These are phyloP conservation scores for Agrilus cyanescens DNA, from an alignment of 2,888 invertebrate species.

Conservation along the genomic window DNA sequence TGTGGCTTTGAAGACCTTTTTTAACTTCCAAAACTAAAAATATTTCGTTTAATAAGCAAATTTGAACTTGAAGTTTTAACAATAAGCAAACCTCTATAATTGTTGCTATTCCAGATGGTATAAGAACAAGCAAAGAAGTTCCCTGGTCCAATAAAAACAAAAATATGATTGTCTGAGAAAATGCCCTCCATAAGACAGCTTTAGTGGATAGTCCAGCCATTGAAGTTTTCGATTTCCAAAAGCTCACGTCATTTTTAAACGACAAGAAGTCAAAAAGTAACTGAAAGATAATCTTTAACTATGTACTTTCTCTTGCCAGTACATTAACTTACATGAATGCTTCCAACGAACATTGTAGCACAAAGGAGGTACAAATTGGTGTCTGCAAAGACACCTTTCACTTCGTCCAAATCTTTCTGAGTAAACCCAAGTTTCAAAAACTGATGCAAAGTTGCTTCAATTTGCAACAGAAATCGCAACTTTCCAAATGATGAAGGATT, in stretches of 20 bases:
- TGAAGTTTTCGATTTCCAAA: slow-evolving; percentile 79
- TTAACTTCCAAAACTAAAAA: slow-evolving; percentile 83
- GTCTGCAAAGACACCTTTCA: slow-evolving; percentile 91
- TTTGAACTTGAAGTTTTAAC: slow-evolving; percentile 3
- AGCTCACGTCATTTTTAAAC: slow-evolving; percentile 94
- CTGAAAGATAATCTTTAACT: slow-evolving; percentile 42
- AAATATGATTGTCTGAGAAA: slow-evolving; percentile 85
- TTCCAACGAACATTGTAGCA: slow-evolving; percentile 80
- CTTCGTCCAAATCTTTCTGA: slow-evolving; percentile 90
- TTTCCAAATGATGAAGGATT: slow-evolving; percentile 70
- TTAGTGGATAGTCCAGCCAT: slow-evolving; percentile 83
- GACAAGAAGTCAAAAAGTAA: slow-evolving; percentile 91
- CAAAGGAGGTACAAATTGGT: slow-evolving; percentile 87
- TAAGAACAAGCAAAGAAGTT: slow-evolving; percentile 76
- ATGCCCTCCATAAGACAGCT: slow-evolving; percentile 86
- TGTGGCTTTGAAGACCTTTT: slow-evolving; percentile 70
- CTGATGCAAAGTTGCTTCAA: slow-evolving; percentile 60
- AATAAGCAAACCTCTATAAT: slow-evolving; percentile 65
- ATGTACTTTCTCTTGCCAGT: background rate
- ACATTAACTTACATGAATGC: slow-evolving; percentile 71
- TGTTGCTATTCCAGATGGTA: slow-evolving; percentile 77
- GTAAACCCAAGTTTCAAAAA: slow-evolving; percentile 73
- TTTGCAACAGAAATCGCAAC: slow-evolving; percentile 62
- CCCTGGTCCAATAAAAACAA: slow-evolving; percentile 85
- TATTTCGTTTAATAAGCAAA: slow-evolving; percentile 5